Percentiles rank a stretch among this genome's conserved stretches.
Conservation (phyloP, 2,113 vertebrate species). For the Natator depressus region DNA sequence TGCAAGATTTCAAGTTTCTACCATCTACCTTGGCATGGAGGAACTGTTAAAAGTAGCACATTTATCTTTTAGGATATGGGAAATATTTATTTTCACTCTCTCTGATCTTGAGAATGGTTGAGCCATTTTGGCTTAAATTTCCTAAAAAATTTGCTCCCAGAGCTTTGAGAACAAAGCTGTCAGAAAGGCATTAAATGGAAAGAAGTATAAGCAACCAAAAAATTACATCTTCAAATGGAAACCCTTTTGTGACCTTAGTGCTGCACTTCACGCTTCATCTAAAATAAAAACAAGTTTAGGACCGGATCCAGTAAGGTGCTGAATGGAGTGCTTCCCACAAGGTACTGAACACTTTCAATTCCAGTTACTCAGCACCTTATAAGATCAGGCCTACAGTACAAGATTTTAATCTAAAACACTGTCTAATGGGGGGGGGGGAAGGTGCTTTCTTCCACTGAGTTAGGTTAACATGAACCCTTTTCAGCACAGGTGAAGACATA, state of each 20-base stretch:
- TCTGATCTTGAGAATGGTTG: background rate
- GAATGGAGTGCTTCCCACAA: background rate
- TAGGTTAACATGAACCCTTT: background rate
- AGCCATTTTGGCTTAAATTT: background rate
- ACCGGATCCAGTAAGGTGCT: background rate
- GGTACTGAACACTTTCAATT: too few species aligned
- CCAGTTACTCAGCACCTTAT: background rate
- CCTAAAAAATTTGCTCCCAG: background rate
- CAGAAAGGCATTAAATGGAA: background rate
- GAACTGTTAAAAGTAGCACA: background rate
- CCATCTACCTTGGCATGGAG: background rate
- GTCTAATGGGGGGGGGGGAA: background rate
- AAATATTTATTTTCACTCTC: background rate
- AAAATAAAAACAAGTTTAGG: background rate
- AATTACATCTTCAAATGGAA: background rate
- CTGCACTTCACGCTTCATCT: background rate
- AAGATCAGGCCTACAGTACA: background rate
- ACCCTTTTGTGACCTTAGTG: background rate
- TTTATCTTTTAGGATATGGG: background rate
- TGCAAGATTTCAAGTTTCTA: background rate
- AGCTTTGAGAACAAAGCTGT: background rate
- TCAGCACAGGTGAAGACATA: background rate
- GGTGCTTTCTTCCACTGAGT: background rate
- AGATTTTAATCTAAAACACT: background rate
- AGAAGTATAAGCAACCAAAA: background rate